These are phyloP conservation scores for Orchestia grillus DNA, from an alignment of 1,140 invertebrate genomes.

Conservation along the genomic window DNA sequence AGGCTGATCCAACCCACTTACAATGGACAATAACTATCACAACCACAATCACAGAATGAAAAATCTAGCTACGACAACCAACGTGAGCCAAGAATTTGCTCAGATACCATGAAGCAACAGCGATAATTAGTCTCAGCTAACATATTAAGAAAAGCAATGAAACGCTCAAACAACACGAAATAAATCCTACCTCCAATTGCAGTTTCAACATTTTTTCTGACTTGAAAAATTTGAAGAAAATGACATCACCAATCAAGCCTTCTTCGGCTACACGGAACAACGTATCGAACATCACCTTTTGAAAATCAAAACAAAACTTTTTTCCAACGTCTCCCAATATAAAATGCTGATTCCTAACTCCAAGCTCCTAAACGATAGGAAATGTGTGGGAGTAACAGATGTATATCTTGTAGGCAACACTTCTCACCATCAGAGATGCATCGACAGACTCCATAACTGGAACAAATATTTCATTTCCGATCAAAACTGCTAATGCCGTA, in stretches of 20 bases:
- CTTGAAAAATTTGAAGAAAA: neutral
- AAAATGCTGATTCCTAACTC: neutral
- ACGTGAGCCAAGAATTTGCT: neutral
- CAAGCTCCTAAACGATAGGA: neutral
- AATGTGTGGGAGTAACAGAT: neutral
- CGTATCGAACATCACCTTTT: no score
- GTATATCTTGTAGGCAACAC: neutral
- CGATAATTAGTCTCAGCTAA: neutral
- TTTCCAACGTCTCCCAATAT: neutral
- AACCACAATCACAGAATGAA: neutral
- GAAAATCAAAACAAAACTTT: no score
- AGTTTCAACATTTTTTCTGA: neutral
- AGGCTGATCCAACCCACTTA: neutral
- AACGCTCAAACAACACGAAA: neutral
- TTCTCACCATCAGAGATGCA: neutral
- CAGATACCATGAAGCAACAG: neutral
- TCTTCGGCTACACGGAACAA: neutral
- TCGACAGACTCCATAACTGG: neutral
- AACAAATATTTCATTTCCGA: neutral
- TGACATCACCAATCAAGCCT: neutral
- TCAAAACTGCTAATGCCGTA: neutral
- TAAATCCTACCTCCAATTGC: neutral
- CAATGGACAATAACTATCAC: neutral
- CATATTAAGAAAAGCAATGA: neutral
- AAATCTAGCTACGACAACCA: neutral